Conservation (phyloP, 2,888 invertebrate genomes). For the Hydraecia micacea region DNA sequence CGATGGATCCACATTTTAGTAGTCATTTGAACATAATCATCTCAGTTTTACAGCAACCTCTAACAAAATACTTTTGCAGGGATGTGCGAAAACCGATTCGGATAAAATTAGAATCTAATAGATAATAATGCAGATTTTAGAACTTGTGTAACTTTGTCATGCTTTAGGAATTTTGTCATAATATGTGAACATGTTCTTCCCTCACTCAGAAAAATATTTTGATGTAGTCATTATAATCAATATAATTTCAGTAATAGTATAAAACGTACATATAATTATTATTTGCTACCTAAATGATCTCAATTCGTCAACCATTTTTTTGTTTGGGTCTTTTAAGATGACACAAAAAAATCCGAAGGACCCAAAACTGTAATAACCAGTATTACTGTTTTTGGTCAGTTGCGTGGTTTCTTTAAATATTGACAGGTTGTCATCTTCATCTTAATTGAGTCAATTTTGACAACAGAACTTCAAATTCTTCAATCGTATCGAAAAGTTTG, state of each 20-base stretch:
- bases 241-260: not conserved
- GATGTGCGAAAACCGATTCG: slow-evolving; percentile 46
- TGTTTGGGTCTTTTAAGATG: not conserved
- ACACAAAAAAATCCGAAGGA: not conserved
- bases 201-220: not conserved
- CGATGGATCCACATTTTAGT: slow-evolving; percentile 64
- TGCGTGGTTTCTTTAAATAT: not conserved
- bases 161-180: slow-evolving; percentile 4
- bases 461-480: not conserved
- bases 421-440: not conserved
- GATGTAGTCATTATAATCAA: not conserved
- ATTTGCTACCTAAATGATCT: not conserved
- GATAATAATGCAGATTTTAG: slow-evolving; percentile 20
- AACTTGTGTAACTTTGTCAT: not conserved
- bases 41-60: slow-evolving; percentile 50
- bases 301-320: not conserved
- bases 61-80: slow-evolving; percentile 49
- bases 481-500: not conserved
- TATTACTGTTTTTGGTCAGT: slow-evolving; percentile 3
- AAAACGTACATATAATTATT: slow-evolving; percentile 1
- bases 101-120: slow-evolving; percentile 49
- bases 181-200: not conserved
- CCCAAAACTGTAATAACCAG: not conserved
- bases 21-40: slow-evolving; percentile 66
- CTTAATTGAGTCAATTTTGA: not conserved